A percentile compares a stretch with the other conserved stretches of the same genome.
Evolutionary conservation across 2,888 invertebrate genomes (phyloP).

Genomic region (Proisotoma minuta): DNA sequence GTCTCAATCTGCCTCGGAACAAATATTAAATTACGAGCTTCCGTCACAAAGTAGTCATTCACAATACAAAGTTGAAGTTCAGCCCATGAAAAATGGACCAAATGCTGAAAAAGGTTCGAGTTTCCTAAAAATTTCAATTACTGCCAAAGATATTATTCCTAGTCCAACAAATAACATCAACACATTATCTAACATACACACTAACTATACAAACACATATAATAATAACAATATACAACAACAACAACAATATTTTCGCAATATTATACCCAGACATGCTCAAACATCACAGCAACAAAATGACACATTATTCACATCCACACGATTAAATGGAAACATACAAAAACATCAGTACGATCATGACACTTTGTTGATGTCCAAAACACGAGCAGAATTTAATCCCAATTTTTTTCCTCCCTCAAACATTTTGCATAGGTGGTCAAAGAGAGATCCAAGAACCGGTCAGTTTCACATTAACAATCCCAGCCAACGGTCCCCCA

Average conservation of each 20-base stretch:
- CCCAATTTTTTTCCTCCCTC: constrained; percentile 12
- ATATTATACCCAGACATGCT: background rate
- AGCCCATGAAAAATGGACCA: constrained; percentile 4
- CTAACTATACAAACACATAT: constrained; percentile 8
- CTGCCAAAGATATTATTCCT: constrained; percentile 11
- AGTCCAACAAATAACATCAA: constrained; percentile 10
- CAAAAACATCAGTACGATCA: background rate
- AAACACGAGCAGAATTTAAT: constrained; percentile 13
- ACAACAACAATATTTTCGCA: background rate
- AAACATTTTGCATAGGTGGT: constrained; percentile 10
- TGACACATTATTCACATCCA: too few relatives aligned
- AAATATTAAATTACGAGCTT: constrained; percentile 6
- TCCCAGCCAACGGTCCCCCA: constrained; percentile 23
- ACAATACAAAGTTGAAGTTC: constrained; percentile 8
- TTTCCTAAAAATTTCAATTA: constrained; percentile 20
- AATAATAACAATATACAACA: background rate
- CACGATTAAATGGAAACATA: background rate
- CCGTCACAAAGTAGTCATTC: constrained; percentile 10
- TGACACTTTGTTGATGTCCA: constrained; percentile 31
- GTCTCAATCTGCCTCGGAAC: constrained; percentile 13
- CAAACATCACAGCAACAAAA: background rate
- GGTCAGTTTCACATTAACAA: constrained; percentile 32
- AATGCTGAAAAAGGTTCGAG: constrained; percentile 15
- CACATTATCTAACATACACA: constrained; percentile 22
- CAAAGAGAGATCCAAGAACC: too few relatives aligned